Evolutionary conservation across 2,797 vertebrate species (phyloP).

Genomic region (Clarias platycephalus): DNA sequence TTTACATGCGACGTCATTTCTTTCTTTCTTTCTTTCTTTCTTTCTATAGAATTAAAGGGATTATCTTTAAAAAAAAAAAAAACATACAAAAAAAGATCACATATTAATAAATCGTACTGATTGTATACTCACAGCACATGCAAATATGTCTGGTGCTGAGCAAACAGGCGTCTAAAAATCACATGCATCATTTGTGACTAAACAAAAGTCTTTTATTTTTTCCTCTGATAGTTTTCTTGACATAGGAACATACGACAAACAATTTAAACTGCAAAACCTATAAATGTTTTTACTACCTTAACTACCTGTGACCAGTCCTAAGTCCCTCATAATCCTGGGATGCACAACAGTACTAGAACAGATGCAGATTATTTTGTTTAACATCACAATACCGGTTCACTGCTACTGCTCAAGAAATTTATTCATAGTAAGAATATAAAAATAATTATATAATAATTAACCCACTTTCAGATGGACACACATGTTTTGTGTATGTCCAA

Average conservation of each 20-base stretch:
- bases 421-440: conserved; percentile 9
- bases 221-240: conserved; percentile 20
- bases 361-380: conserved; percentile 10
- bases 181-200: conserved; percentile 9
- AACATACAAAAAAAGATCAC: not conserved
- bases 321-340: not conserved
- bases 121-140: not conserved
- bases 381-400: not conserved
- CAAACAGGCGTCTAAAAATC: conserved; percentile 16
- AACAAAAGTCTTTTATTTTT: conserved; percentile 28
- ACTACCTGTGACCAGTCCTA: conserved; percentile 10
- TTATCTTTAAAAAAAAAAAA: not conserved
- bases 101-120: not conserved
- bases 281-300: not conserved
- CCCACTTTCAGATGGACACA: not conserved
- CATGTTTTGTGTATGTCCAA: not conserved
- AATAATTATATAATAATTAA: conserved; percentile 25
- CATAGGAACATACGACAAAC: conserved; percentile 25
- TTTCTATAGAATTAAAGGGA: too few relatives aligned
- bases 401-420: not conserved
- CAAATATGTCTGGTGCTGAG: not conserved
- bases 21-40: too few relatives aligned
- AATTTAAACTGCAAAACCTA: conserved; percentile 25
- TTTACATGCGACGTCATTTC: not conserved
- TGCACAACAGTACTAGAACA: conserved; percentile 11